phyloP scores from a whole-genome alignment of 2,888 invertebrate genomes.

The Mylabris sibirica region DNA sequence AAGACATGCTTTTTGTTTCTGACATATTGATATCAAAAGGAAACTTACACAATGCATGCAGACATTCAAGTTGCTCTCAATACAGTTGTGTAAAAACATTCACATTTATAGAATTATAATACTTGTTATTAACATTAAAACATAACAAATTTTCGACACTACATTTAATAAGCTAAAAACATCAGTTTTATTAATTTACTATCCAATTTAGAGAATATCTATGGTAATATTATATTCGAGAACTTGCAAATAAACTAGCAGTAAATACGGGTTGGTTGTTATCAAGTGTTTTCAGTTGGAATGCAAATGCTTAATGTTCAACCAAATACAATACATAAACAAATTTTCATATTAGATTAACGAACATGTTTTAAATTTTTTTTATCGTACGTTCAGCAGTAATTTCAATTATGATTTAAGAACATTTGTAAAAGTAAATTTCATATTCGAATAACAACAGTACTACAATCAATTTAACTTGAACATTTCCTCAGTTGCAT shows the following conservation, averaged over 20 bases:
- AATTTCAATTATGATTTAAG: background rate
- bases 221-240: background rate
- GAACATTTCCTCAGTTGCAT: background rate
- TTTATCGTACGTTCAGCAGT: background rate
- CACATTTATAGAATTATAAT: constrained; percentile 21
- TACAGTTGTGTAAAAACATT: constrained; percentile 18
- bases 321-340: background rate
- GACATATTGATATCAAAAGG: constrained; percentile 36
- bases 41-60: constrained; percentile 30
- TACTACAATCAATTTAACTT: background rate
- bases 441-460: background rate
- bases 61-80: constrained; percentile 28
- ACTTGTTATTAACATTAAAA: constrained; percentile 19
- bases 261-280: constrained; percentile 1
- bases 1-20: constrained; percentile 34
- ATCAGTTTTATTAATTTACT: constrained; percentile 19
- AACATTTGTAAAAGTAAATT: background rate
- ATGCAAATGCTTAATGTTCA: background rate
- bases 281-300: constrained; percentile 5
- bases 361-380: background rate
- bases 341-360: background rate
- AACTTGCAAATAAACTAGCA: background rate
- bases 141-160: constrained; percentile 5
- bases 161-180: constrained; percentile 12
- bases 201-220: background rate